Evolutionary conservation across 1,140 invertebrate genomes (phyloP).

Genomic region (Scylla paramamosain): DNA sequence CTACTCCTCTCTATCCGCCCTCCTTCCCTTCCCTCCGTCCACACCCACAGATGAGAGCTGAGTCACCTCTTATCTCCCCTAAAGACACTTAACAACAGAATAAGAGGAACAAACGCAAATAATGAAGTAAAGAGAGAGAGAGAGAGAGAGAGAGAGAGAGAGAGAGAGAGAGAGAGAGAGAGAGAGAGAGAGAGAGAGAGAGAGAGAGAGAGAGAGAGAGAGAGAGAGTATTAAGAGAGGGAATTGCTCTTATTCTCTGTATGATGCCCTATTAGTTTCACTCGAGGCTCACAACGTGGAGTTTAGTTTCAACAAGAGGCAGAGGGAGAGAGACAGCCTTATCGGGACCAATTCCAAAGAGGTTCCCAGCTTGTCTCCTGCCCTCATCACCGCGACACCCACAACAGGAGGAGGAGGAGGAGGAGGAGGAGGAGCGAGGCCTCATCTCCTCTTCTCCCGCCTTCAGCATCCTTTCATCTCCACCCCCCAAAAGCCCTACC

Average conservation of each 20-base stretch:
- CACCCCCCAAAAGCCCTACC: not conserved
- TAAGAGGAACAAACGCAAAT: not conserved
- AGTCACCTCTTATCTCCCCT: not conserved
- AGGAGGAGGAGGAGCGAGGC: too few relatives aligned
- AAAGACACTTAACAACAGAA: conserved; percentile 4
- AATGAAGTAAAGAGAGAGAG: not conserved
- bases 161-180: not conserved
- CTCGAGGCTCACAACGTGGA: not conserved
- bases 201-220: conserved; percentile 38
- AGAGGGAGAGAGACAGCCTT: not conserved
- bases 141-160: conserved; percentile 25
- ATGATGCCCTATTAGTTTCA: conserved; percentile 23
- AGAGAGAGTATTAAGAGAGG: not conserved
- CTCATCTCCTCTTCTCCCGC: not conserved
- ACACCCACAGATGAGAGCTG: not conserved
- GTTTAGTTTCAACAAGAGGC: not conserved
- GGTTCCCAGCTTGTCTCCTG: too few relatives aligned
- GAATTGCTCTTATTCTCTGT: not conserved
- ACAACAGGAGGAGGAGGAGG: too few relatives aligned
- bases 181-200: not conserved
- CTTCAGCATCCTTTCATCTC: not conserved
- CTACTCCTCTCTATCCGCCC: not conserved
- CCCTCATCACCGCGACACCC: not conserved
- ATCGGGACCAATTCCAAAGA: not conserved
- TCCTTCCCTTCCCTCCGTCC: not conserved